These are phyloP conservation scores for Andrena cerasifolii DNA, from an alignment of 1,140 invertebrate genomes.

Conservation along the genomic window DNA sequence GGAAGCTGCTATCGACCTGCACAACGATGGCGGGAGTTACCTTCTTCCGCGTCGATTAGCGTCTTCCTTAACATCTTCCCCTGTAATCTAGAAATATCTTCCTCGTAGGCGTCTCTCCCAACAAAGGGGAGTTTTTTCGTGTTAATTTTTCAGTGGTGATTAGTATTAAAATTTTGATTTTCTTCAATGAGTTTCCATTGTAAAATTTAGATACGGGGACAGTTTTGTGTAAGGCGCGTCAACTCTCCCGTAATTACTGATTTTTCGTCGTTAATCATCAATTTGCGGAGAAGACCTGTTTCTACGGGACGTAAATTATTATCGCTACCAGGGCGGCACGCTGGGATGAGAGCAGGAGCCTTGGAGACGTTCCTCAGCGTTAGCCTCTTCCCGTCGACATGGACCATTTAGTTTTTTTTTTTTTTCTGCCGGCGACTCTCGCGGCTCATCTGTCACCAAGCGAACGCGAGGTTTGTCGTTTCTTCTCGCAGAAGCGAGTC, in stretches of 20 bases:
- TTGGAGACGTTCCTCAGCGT: not conserved
- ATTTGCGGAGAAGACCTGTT: not conserved
- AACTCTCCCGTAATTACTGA: too few relatives aligned
- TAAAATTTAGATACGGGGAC: too few relatives aligned
- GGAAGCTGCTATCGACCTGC: not conserved
- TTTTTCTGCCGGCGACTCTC: conserved; percentile 22
- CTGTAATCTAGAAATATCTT: too few relatives aligned
- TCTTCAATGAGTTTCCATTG: too few relatives aligned
- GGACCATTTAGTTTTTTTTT: conserved; percentile 9
- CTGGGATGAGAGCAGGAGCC: not conserved
- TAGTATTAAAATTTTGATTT: too few relatives aligned
- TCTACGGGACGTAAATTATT: not conserved
- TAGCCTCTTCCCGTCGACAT: conserved; percentile 20
- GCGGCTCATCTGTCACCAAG: conserved; percentile 57
- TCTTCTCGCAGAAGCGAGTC: conserved; percentile 55
- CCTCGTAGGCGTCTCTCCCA: too few relatives aligned
- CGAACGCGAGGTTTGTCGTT: conserved; percentile 58
- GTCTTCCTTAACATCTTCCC: not conserved
- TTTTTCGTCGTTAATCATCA: too few relatives aligned
- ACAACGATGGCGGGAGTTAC: not conserved
- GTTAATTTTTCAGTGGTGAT: too few relatives aligned
- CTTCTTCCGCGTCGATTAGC: conserved; percentile 2
- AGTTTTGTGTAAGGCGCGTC: too few relatives aligned
- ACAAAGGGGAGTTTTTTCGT: too few relatives aligned
- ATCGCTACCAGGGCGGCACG: not conserved